Evolutionary conservation across 2,113 vertebrate species (phyloP).

Genomic region (Aptenodytes patagonicus): DNA sequence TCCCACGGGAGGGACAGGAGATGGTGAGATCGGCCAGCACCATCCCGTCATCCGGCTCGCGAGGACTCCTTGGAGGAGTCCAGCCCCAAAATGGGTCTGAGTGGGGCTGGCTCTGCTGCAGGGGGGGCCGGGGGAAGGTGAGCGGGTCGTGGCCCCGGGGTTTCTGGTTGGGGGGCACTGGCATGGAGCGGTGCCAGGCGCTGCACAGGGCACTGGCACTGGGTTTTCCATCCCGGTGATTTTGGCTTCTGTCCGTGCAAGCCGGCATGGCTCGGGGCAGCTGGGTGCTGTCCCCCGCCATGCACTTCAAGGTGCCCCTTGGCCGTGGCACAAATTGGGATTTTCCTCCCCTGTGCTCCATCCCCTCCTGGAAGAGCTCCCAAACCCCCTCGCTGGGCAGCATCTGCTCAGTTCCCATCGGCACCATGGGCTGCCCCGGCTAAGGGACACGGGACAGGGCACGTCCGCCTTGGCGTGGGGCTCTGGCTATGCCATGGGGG

Average conservation of each 20-base stretch:
- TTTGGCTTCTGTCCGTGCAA: rapidly evolving
- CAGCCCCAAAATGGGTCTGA: neutral
- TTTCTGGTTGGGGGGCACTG: neutral
- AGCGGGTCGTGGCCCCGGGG: rapidly evolving
- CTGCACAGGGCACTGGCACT: rapidly evolving
- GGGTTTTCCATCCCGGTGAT: neutral
- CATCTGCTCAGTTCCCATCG: rapidly evolving
- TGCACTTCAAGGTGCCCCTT: neutral
- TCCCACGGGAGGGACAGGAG: neutral
- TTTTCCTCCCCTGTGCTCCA: neutral
- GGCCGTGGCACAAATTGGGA: neutral
- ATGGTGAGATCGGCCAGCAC: rapidly evolving
- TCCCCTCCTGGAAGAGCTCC: neutral
- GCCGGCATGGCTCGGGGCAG: rapidly evolving
- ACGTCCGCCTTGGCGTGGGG: rapidly evolving
- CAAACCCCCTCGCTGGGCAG: rapidly evolving
- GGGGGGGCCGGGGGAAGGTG: rapidly evolving
- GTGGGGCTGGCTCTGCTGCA: rapidly evolving
- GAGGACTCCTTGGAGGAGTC: neutral
- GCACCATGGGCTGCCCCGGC: rapidly evolving
- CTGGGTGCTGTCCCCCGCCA: rapidly evolving
- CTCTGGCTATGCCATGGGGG: rapidly evolving
- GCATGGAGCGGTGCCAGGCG: neutral
- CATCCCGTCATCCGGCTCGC: rapidly evolving
- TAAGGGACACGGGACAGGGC: rapidly evolving